Conservation (phyloP, 2,113 vertebrate genomes). For the Solea solea region DNA sequence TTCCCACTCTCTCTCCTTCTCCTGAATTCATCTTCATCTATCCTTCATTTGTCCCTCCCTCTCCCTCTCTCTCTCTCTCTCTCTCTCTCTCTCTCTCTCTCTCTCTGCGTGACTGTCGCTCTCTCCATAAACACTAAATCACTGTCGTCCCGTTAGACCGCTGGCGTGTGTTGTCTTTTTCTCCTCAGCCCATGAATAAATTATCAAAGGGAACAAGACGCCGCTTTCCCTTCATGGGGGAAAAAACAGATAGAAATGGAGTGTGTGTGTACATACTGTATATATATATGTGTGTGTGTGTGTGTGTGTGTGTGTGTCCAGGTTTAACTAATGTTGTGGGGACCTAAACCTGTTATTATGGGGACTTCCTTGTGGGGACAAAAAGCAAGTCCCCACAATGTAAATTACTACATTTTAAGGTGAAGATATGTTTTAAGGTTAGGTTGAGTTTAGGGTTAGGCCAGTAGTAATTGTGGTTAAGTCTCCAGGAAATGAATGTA, state of each 20-base stretch:
- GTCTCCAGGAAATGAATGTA: no score
- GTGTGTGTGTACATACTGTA: background rate
- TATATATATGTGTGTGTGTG: background rate
- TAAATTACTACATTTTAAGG: no score
- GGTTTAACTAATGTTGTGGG: background rate
- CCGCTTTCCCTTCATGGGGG: slow-evolving; percentile 56
- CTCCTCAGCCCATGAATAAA: slow-evolving; percentile 77
- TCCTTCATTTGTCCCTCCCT: slow-evolving; percentile 33
- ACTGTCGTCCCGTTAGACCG: slow-evolving; percentile 60
- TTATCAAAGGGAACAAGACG: slow-evolving; percentile 75
- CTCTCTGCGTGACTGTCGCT: slow-evolving; percentile 8
- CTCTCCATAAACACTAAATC: slow-evolving; percentile 57
- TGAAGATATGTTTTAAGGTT: no score
- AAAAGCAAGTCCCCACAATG: no score
- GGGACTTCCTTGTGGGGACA: no score
- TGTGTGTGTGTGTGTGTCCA: background rate
- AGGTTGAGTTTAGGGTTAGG: no score
- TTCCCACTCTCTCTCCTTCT: slow-evolving; percentile 13
- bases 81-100: slow-evolving; percentile 3
- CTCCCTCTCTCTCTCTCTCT: slow-evolving; percentile 9
- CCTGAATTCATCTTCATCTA: slow-evolving; percentile 55
- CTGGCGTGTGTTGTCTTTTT: slow-evolving; percentile 66
- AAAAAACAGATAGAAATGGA: slow-evolving; percentile 49
- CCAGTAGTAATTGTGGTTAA: no score
- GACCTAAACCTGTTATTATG: no score